Conservation (phyloP, 2,888 invertebrate genomes). For the Phortica magna region DNA sequence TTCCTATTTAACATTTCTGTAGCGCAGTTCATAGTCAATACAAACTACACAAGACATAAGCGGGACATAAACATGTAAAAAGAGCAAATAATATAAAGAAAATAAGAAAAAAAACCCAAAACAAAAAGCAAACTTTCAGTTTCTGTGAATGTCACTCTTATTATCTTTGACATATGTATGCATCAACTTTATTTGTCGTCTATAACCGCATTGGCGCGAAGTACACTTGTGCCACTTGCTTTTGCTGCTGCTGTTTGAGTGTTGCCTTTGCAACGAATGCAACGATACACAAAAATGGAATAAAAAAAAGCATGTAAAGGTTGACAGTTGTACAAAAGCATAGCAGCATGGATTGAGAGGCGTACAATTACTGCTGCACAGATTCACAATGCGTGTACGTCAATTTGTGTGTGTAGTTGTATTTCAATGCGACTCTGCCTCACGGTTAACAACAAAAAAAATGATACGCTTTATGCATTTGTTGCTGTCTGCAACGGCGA, state of each 20-base stretch:
- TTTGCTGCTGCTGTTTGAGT: conserved; percentile 1
- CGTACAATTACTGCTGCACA: conserved; percentile 19
- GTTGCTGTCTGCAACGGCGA: conserved; percentile 2
- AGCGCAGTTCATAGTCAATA: too few species aligned
- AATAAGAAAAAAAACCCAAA: background rate
- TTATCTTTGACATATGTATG: background rate
- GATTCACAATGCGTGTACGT: background rate
- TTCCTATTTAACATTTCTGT: too few species aligned
- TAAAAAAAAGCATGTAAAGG: conserved; percentile 21
- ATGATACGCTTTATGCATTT: background rate
- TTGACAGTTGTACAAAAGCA: conserved; percentile 33
- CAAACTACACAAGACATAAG: too few species aligned
- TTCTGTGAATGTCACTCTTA: conserved; percentile 24
- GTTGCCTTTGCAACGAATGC: background rate
- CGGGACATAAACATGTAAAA: background rate
- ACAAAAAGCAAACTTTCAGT: conserved; percentile 10
- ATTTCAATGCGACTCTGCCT: background rate
- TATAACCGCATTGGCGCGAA: conserved; percentile 27
- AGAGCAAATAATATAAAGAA: background rate
- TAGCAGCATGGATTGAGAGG: conserved; percentile 17
- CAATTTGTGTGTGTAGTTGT: background rate
- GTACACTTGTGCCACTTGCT: conserved; percentile 21
- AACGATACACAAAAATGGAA: background rate
- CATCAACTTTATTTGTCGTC: conserved; percentile 17
- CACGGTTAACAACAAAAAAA: background rate